Evolutionary conservation across 2,113 vertebrate species (phyloP).

Genomic region (Trematomus loennbergii): DNA sequence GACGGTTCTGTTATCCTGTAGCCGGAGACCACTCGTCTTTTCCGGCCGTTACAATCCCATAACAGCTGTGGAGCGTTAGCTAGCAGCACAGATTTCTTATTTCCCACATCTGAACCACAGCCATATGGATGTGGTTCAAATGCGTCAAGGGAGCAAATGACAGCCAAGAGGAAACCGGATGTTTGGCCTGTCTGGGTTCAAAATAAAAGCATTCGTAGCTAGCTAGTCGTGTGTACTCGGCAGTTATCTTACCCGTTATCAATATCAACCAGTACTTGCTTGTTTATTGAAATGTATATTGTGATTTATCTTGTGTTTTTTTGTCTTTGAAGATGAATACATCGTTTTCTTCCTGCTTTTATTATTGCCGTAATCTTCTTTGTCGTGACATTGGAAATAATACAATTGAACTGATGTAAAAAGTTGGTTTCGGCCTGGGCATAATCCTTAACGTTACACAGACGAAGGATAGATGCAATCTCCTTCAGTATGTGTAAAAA

Average conservation of each 20-base stretch:
- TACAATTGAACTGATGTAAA: too few relatives aligned
- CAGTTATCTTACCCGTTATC: neutral
- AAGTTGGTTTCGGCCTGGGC: too few relatives aligned
- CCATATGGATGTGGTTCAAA: slow-evolving; percentile 31
- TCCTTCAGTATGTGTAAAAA: too few relatives aligned
- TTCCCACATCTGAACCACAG: slow-evolving; percentile 45
- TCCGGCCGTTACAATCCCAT: slow-evolving; percentile 14
- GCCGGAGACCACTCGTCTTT: slow-evolving; percentile 6
- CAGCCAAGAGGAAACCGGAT: neutral
- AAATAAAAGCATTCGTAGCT: slow-evolving; percentile 32
- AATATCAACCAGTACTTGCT: neutral
- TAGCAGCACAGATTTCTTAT: slow-evolving; percentile 48
- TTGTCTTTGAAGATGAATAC: too few relatives aligned
- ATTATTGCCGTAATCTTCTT: too few relatives aligned
- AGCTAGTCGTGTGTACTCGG: neutral
- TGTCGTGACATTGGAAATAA: too few relatives aligned
- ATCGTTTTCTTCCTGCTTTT: too few relatives aligned
- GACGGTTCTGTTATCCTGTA: neutral
- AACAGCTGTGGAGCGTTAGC: slow-evolving; percentile 40
- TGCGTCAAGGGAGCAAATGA: neutral
- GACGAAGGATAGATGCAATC: too few relatives aligned
- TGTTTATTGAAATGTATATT: too few relatives aligned
- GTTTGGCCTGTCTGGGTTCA: fast-evolving
- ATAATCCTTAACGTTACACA: too few relatives aligned
- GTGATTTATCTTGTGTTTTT: too few relatives aligned